Evolutionary conservation across 92 coral and sea anemone genomes (phyloP), one percentile per base, ranked within the genome.

Genomic region (Epizoanthus ramosus): DNA sequence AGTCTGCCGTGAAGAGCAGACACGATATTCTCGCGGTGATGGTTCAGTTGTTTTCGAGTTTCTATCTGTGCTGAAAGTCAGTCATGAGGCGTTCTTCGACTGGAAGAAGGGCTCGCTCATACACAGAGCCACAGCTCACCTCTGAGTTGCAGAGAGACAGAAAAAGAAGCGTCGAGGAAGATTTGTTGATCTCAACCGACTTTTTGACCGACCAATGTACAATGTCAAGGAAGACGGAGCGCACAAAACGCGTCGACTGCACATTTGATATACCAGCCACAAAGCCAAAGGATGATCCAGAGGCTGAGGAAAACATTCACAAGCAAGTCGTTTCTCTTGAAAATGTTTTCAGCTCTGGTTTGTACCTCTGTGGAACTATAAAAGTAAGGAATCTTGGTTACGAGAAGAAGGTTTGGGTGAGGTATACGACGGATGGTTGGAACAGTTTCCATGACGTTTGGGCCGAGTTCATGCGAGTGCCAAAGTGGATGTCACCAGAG

Each of bases 331-430:
- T 70, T 33, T 70, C 74, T 35, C 57, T 70, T 17, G 74, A 70
- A 70, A 70, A 41, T 8, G 74, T 70, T 28, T 70, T 70, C 57
- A 17, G 74, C 21, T 33, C 52, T 35, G 74, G 74, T 35, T 70
- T 70, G 14, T 18, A 39, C 24, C 56, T 70, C 50, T 37, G 57
- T 70, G 74, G 74, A 41, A 70, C 74, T 17, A 28, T 70, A 7
- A 37, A 25, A 70, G 74, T 70, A 1, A 70, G 37, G 41, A 70
- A 70, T 18, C 14, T 70, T 22, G 74, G 74, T 16, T 70, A 70
- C 23, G 74, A 70, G 74, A 70, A 70, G 23, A 33, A 53, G 25
- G 74, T 70, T 23, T 70, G 74, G 74, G 74, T 70, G 53, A 70
- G 50, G 50, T 70, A 41, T 12, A 70, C 74, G 5, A 33, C 74